Evolutionary conservation across 2,113 vertebrate species (phyloP), one percentile per base, ranked within the genome.

Genomic region (Amphilophus citrinellus): DNA sequence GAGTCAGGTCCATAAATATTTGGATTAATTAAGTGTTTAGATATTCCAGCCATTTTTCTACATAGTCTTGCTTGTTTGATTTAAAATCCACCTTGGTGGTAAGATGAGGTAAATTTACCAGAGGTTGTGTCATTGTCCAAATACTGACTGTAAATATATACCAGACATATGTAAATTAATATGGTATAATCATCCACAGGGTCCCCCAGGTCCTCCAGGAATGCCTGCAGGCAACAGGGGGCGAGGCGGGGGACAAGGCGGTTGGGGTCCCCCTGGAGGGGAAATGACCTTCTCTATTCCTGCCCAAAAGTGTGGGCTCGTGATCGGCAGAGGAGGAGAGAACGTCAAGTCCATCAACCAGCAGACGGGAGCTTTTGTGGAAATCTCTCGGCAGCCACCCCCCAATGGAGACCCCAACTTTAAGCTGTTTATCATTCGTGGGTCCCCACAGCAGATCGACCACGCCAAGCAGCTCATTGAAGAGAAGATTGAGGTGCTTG

Each of bases 391-490:
- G 77, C 97, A 98, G 90, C 96, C 97, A 2, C 97, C 97, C 0
- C 97, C 98, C 57, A 98, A 98, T 0, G 97, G 97, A 1, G 97
- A 98, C 91, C 98, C 97, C 24, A 98, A 98, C 93, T 98, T 97
- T 90, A 98, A 98, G 76, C 92, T 98, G 17, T 98, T 98, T 79
- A 97, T 92, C 82, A 98, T 98, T 90, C 96, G 97, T 5, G 98
- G 98, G 17, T 96, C 96, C 0, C 97, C 98, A 0, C 96, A 98
- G 80, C 97, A 98, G 94, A 98, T 98, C 0, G 98, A 98, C 91
- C 97, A 98, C 0, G 98, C 98, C 87, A 98, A 98, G 91, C 97
- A 98, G 93, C 97, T 98, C 39, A 98, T 98, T 10, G 98, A 98
- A 77, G 97, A 98, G 68, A 98, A 98, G 92, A 98, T 98, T 1